These are phyloP conservation scores for Geopemphigus sp. DNA, from an alignment of 1,140 invertebrate genomes.

Conservation along the genomic window DNA sequence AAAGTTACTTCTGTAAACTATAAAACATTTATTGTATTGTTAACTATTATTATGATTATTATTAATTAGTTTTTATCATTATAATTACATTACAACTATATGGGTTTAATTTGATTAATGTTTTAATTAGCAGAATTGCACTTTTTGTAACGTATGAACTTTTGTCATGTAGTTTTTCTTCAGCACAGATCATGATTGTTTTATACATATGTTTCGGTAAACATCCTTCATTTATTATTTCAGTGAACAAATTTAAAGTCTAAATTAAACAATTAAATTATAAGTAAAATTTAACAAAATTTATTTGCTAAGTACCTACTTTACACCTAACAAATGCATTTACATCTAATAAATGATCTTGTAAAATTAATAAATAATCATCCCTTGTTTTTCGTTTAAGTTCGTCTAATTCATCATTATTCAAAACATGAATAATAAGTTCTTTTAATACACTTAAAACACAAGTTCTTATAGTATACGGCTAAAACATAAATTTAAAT, in stretches of 20 bases:
- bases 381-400: slow-evolving; percentile 66
- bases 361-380: slow-evolving; percentile 69
- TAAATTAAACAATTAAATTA: slow-evolving; percentile 21
- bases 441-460: slow-evolving; percentile 76
- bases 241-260: slow-evolving; percentile 52
- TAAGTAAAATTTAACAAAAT: background rate
- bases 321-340: slow-evolving; percentile 81
- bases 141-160: slow-evolving; percentile 53
- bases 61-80: background rate
- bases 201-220: slow-evolving; percentile 51
- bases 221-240: slow-evolving; percentile 50
- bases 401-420: slow-evolving; percentile 58
- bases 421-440: slow-evolving; percentile 66
- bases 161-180: slow-evolving; percentile 52
- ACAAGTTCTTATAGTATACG: slow-evolving; percentile 76
- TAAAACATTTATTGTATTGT: background rate
- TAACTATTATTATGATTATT: too few relatives aligned
- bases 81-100: slow-evolving; percentile 52
- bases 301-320: slow-evolving; percentile 56
- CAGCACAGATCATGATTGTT: slow-evolving; percentile 50
- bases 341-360: slow-evolving; percentile 79
- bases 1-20: slow-evolving; percentile 31
- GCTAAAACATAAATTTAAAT: slow-evolving; percentile 57
- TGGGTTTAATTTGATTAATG: slow-evolving; percentile 52
- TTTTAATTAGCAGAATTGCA: slow-evolving; percentile 52